Base-by-base conservation (phyloP, 92 coral and sea anemone species). In the Actinernus sp. region DNA sequence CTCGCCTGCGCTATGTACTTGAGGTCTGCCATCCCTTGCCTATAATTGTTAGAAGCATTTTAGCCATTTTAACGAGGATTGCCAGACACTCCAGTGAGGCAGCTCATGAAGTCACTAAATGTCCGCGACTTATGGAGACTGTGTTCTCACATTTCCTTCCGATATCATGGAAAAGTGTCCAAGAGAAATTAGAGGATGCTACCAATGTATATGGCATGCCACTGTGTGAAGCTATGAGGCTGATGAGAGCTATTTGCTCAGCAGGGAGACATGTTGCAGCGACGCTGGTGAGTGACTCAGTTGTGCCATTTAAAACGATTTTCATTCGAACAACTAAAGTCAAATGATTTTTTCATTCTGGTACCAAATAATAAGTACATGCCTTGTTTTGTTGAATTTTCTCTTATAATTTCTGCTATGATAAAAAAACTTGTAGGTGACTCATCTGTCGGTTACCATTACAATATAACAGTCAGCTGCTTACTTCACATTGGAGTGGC, bases 1-100 rank as follows among this genome's bases (percentile, higher is more conserved):
- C 89, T 52, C 86, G 98, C 20, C 66, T 94, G n/a, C 83, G 99
- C 21, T 91, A 87, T 78, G 73, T 95, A 26, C 92, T 95, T n/a
- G 99, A 95, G 46, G 85, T 95, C 48, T 87, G 91, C 58, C 67
- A 61, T 13, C 99, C 99, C 17, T 72, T 85, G 2, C 79, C 95
- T 12, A 87, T 90, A 2, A 51, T 85, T 0, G 97, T 95, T 30
- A 54, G 68, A 2, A 60, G 89, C 25, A 72, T 77, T 49, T 76
- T 95, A 0, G 79, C 58, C 43, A 68, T 91, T 51, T 72, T 95
- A 5, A 82, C 83, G 5, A 83, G 99, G 73, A 84, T 91, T 33
- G 79, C 94, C 11, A 63, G 76, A 39, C 99, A 95, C 74, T 95
- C 99, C 16, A 60, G 91, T 10, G 90, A 88, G 21, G 78, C 91